Evolutionary conservation across 2,888 invertebrate genomes (phyloP), one percentile per base, ranked within the genome.

Genomic region (Parapristionchus giblindavisi): DNA sequence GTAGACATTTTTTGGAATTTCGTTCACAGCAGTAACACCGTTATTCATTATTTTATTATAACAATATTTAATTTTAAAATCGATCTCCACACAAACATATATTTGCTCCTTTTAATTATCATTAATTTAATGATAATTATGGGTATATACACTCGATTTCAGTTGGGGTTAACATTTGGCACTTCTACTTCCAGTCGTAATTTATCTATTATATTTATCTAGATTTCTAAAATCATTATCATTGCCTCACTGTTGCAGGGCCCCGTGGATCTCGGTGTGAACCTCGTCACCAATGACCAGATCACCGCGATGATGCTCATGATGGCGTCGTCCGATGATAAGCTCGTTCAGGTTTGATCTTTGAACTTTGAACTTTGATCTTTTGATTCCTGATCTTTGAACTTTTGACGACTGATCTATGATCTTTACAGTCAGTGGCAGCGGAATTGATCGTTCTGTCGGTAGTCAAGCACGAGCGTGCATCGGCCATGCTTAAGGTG

Each of bases 361-460:
- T 63, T 40, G 40, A 40, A 29, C 56, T 14, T 56, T 56, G 56
- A 56, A 14, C 17, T 43, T 43, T 8, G 8, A 17, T 43, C 8
- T 8, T 43, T 43, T 43, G 43, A 14, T 11, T 8, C 17, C 17
- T 43, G 17, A 43, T 56, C 56, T 27, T 27, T 56, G 56, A 29
- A 27, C 6, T 56, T 17, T 56, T 27, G 4, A 34, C 40, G 24
- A 8, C 6, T 21, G 8, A 24, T 52, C 52, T 40, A 52, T 34
- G 61, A 27, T 32, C 14, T 61, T 82, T 84, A 43, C 93, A 98
- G 90, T 93, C 93, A 89, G 93, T 97, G 21, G 94, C 99, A 0
- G 95, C 95, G 87, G 99, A 99, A 89, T 96, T 98, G 84, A 92
- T 99, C 63, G 94, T 98, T 77, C 95, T 96, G 5, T 96, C 97